A percentile compares a stretch with the other conserved stretches of the same genome.
These are phyloP conservation scores for Adelosebastes latens DNA, from an alignment of 2,797 vertebrate species.

Conservation along the genomic window DNA sequence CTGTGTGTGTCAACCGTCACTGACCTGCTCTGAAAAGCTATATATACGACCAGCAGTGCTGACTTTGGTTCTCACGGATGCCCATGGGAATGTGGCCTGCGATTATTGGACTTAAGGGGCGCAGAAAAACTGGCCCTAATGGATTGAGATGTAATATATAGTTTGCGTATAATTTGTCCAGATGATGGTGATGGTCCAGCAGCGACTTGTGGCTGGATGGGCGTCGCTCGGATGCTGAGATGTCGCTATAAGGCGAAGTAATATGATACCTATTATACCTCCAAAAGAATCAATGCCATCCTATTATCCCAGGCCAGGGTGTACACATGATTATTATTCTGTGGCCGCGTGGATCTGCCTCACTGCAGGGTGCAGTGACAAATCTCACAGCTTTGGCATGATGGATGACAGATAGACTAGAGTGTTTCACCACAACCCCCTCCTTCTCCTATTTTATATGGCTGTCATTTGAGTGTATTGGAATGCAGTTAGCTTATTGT, in stretches of 20 bases:
- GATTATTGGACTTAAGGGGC: slow-evolving; percentile 50
- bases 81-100: slow-evolving; percentile 80
- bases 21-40: slow-evolving; percentile 43
- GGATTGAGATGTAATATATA: slow-evolving; percentile 19
- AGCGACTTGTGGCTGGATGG: slow-evolving; percentile 66
- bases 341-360: slow-evolving; percentile 51
- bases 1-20: slow-evolving; percentile 27
- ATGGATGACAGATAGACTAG: slow-evolving; percentile 56
- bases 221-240: slow-evolving; percentile 71
- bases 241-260: slow-evolving; percentile 52
- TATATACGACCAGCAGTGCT: slow-evolving; percentile 20
- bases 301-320: slow-evolving; percentile 43
- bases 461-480: slow-evolving; percentile 52
- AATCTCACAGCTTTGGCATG: slow-evolving; percentile 43
- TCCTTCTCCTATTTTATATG: slow-evolving; percentile 16
- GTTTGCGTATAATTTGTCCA: slow-evolving; percentile 4
- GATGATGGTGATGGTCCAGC: slow-evolving; percentile 47
- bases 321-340: slow-evolving; percentile 56
- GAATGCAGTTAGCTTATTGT: slow-evolving; percentile 45
- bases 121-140: slow-evolving; percentile 43
- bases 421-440: slow-evolving; percentile 30
- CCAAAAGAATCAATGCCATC: slow-evolving; percentile 51
- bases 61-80: slow-evolving; percentile 69
- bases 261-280: slow-evolving; percentile 39
- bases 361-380: slow-evolving; percentile 60